Conservation (phyloP, 1,140 invertebrate genomes). For the Drosophila fuyamai region DNA sequence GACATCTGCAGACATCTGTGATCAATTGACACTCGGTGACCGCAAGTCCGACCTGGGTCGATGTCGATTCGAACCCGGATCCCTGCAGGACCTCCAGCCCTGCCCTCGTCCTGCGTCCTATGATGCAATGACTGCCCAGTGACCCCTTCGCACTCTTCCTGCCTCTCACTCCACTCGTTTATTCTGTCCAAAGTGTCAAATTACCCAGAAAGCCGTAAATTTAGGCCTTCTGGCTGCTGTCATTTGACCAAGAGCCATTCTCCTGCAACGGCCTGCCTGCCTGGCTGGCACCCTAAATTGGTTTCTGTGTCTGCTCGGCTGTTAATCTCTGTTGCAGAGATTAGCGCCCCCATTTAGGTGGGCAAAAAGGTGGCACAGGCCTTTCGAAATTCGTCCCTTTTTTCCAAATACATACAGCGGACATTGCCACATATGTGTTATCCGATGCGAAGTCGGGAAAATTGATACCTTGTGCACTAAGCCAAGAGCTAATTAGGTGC, state of each 20-base stretch:
- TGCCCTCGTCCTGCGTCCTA: constrained; percentile 1
- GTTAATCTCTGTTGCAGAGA: constrained; percentile 77
- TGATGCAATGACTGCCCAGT: constrained; percentile 35
- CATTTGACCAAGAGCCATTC: constrained; percentile 55
- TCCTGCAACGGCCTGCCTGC: constrained; percentile 8
- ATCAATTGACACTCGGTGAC: constrained; percentile 73
- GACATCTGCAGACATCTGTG: constrained; percentile 76
- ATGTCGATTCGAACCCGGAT: constrained; percentile 5
- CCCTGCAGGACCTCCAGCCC: constrained; percentile 1
- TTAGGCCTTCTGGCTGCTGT: constrained; percentile 74
- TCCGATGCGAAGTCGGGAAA: constrained; percentile 67
- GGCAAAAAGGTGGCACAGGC: constrained; percentile 65
- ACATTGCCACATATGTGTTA: constrained; percentile 57
- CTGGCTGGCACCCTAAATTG: constrained; percentile 59
- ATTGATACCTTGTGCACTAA: constrained; percentile 73
- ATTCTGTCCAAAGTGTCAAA: constrained; percentile 73
- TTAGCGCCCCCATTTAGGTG: constrained; percentile 73
- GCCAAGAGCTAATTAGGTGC: constrained; percentile 70
- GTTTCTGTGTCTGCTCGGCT: constrained; percentile 53
- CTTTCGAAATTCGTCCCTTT: constrained; percentile 45
- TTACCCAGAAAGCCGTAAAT: constrained; percentile 81
- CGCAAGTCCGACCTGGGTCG: constrained; percentile 43
- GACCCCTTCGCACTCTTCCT: background rate
- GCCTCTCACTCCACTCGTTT: constrained; percentile 30
- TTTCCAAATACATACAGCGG: constrained; percentile 28